Evolutionary conservation across 2,797 vertebrate genomes (phyloP).

Genomic region (Ispidina picta): DNA sequence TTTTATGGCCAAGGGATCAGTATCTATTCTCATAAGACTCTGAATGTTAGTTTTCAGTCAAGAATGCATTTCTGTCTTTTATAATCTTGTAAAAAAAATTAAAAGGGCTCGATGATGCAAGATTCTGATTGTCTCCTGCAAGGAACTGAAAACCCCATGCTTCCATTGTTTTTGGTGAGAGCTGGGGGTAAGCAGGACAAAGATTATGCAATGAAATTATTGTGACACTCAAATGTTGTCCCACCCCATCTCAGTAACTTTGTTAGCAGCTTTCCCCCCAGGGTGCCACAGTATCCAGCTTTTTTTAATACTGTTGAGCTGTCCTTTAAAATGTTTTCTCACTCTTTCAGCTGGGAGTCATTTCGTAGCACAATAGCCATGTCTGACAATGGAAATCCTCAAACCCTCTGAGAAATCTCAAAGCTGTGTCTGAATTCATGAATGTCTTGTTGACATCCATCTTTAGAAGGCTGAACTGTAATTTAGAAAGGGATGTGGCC

Average conservation of each 20-base stretch:
- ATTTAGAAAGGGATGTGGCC: constrained; percentile 18
- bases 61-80: constrained; percentile 58
- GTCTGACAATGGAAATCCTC: constrained; percentile 68
- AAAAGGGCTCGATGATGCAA: constrained; percentile 55
- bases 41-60: constrained; percentile 21
- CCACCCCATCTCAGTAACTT: constrained; percentile 33
- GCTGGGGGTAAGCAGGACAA: constrained; percentile 58
- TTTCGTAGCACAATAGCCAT: constrained; percentile 56
- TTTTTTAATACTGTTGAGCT: constrained; percentile 60
- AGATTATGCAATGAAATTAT: constrained; percentile 62
- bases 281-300: constrained; percentile 33
- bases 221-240: constrained; percentile 41
- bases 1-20: not conserved
- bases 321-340: constrained; percentile 61
- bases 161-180: constrained; percentile 65
- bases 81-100: constrained; percentile 43
- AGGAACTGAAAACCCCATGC: constrained; percentile 52
- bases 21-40: not conserved
- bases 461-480: constrained; percentile 25
- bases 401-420: constrained; percentile 55
- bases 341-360: constrained; percentile 67
- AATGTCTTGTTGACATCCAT: constrained; percentile 25
- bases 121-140: constrained; percentile 53
- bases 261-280: constrained; percentile 1
- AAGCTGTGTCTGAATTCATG: constrained; percentile 43